Conservation (phyloP, 2,113 vertebrate species). For the Leucopternis melanops region DNA sequence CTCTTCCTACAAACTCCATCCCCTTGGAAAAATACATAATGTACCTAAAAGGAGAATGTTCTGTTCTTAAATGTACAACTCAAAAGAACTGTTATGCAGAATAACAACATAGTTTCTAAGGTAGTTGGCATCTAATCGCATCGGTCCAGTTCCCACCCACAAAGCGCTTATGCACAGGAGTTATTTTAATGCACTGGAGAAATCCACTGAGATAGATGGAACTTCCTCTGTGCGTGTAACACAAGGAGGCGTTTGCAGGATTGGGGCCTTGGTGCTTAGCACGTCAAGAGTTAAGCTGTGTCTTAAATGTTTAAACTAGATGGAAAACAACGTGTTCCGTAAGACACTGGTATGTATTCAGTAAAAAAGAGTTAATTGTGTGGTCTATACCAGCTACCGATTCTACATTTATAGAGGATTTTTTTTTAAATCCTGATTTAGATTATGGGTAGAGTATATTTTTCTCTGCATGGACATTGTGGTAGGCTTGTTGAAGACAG, state of each 20-base stretch:
- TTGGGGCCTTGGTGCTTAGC: neutral
- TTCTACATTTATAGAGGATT: neutral
- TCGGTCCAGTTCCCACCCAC: neutral
- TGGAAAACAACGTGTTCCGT: neutral
- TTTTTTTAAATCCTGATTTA: neutral
- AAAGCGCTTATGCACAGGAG: neutral
- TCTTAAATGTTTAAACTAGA: neutral
- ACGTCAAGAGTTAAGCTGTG: neutral
- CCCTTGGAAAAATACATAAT: neutral
- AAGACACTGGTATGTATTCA: neutral
- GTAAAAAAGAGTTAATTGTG: neutral
- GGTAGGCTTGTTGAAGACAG: neutral
- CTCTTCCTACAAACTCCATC: neutral
- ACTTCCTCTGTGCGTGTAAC: neutral
- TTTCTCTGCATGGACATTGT: neutral
- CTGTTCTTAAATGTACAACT: neutral
- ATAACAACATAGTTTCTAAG: neutral
- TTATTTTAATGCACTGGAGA: slow-evolving; percentile 12
- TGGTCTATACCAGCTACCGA: neutral
- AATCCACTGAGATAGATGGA: neutral
- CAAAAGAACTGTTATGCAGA: neutral
- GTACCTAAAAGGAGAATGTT: slow-evolving; percentile 7
- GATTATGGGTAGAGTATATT: neutral
- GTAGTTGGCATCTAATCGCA: neutral
- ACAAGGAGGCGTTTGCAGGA: neutral